phyloP scores from a whole-genome alignment of 2,888 invertebrate genomes.

The Hyalella azteca region DNA sequence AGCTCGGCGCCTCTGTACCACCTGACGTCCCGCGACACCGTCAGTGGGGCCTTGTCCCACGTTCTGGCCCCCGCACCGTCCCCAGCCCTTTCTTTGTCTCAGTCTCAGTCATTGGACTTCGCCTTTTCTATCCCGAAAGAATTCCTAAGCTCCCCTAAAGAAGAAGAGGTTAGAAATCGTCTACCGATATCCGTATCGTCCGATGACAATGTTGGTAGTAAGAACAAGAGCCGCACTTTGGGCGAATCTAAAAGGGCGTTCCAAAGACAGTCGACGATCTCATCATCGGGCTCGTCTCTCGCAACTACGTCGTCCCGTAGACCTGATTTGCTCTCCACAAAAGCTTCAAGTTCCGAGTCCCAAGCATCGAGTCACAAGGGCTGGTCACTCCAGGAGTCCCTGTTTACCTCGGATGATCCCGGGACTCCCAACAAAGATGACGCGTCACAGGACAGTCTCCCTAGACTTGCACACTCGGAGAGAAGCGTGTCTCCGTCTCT shows the following conservation, averaged over 20 bases:
- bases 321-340: background rate
- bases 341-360: slow-evolving; percentile 19
- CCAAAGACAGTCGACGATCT: background rate
- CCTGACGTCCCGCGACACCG: slow-evolving; percentile 43
- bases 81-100: background rate
- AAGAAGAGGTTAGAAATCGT: background rate
- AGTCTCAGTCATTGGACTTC: slow-evolving; percentile 1
- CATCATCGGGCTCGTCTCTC: background rate
- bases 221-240: background rate
- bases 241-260: background rate
- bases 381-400: slow-evolving; percentile 14
- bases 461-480: background rate
- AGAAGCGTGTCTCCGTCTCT: background rate
- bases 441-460: background rate
- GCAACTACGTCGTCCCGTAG: background rate
- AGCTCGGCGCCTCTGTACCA: slow-evolving; percentile 56
- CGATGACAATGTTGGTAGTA: background rate
- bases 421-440: background rate
- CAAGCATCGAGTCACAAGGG: background rate
- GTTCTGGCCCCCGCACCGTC: slow-evolving; percentile 43
- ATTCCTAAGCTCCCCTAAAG: background rate
- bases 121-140: slow-evolving; percentile 5
- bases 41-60: slow-evolving; percentile 43
- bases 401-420: slow-evolving; percentile 14
- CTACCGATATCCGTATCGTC: background rate